Evolutionary conservation across 30 jellyfish, hydroid and myxozoan genomes (phyloP).

Genomic region (Aurelia aurita complex sp. Pacific): DNA sequence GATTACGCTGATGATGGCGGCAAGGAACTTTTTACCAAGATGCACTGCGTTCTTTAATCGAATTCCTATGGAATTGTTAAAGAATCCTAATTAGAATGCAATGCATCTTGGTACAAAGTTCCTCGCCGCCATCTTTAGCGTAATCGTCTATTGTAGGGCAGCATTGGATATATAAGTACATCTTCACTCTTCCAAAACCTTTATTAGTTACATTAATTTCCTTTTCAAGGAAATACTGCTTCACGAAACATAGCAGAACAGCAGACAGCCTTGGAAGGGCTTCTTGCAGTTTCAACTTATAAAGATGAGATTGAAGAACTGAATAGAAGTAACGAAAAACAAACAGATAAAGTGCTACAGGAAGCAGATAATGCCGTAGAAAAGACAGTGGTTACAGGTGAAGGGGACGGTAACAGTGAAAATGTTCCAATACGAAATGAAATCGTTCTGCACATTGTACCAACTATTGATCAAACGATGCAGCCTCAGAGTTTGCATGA

Average conservation of each 20-base stretch:
- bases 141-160: too few species aligned
- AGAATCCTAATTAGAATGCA: too few species aligned
- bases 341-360: not conserved
- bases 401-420: not conserved
- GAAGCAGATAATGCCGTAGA: not conserved
- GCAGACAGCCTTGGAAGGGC: constrained; percentile 28
- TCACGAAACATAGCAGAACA: not conserved
- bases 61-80: too few species aligned
- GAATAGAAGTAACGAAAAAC: not conserved
- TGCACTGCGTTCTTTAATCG: too few species aligned
- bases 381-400: not conserved
- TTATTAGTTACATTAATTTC: not conserved
- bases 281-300: constrained; percentile 16
- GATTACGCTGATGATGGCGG: too few species aligned
- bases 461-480: constrained; percentile 12
- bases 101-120: too few species aligned
- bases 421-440: constrained; percentile 5
- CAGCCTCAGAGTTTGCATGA: constrained; percentile 49
- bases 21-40: too few species aligned
- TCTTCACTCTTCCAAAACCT: not conserved
- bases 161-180: too few species aligned
- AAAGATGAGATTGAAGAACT: constrained; percentile 4
- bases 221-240: constrained; percentile 3
- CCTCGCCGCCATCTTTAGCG: too few species aligned
- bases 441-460: constrained; percentile 47